Evolutionary conservation across 2,113 vertebrate species (phyloP), one percentile per base, ranked within the genome.

Genomic region (Panurus biarmicus): DNA sequence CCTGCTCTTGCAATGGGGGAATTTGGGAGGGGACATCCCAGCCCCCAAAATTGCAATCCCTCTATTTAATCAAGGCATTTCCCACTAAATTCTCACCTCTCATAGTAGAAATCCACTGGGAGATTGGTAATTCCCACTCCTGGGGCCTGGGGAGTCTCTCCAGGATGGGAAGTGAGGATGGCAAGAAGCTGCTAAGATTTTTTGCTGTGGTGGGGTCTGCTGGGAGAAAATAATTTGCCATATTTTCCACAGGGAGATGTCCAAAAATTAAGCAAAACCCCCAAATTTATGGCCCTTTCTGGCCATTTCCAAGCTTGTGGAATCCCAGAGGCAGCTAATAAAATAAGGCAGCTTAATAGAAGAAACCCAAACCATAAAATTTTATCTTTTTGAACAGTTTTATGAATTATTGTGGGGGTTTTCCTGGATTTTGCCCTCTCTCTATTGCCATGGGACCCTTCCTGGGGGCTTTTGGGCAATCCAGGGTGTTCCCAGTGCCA

Each of bases 341-440:
- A 51, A 66, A 5, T 17, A 50, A 76, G 5, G 19, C 26, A 72
- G 17, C 10, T 51, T 45, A 10, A 61, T 13, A 24, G 56, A 51
- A 47, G n/a, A 75, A 83, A 71, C 17, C 10, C 22, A 75, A 61
- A 47, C 20, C 9, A 12, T 5, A 14, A 42, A 71, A 33, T 14
- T 8, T 8, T 2, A 0, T 21, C 0, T 5, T 69, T 56, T 65
- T 42, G 10, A 70, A 35, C 11, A 9, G 2, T 40, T 31, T 21
- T 36, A 20, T 11, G 25, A 56, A 71, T 74, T 10, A 29, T 3
- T 25, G 16, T 3, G 24, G 7, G 54, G 7, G 3, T 18, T 58
- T 48, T 10, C 17, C 36, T 35, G 50, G 3, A 7, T 56, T 71
- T 58, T 42, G 1, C 7, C 23, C 22, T 26, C 10, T 29, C 15